phyloP scores from a whole-genome alignment of 2,797 vertebrate genomes.

The Anguilla megastoma region DNA sequence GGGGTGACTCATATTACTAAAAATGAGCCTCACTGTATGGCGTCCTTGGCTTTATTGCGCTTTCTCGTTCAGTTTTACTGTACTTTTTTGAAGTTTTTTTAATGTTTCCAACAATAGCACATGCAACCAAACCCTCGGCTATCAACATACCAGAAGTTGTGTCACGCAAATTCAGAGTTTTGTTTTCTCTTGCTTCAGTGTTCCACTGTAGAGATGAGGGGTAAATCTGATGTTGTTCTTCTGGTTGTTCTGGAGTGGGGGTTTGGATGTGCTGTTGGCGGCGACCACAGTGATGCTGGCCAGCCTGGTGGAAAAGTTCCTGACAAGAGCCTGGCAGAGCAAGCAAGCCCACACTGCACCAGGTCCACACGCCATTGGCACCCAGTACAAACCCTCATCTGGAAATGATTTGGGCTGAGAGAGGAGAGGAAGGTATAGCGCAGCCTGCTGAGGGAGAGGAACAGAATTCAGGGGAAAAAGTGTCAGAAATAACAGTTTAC shows the following conservation, averaged over 20 bases:
- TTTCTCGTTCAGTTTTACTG: constrained; percentile 43
- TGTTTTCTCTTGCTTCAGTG: neutral
- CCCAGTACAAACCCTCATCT: constrained; percentile 61
- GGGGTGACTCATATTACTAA: neutral
- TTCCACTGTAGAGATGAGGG: constrained; percentile 10
- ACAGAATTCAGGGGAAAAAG: constrained; percentile 35
- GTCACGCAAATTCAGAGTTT: neutral
- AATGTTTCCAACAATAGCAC: constrained; percentile 46
- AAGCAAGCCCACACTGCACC: constrained; percentile 46
- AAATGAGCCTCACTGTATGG: neutral
- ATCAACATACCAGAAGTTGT: constrained; percentile 6
- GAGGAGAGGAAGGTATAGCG: neutral
- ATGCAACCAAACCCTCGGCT: constrained; percentile 15
- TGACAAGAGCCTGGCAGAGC: constrained; percentile 54
- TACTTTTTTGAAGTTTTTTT: constrained; percentile 51
- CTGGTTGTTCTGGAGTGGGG: constrained; percentile 5
- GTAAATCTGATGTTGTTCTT: constrained; percentile 23
- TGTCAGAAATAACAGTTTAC: neutral
- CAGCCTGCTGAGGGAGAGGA: constrained; percentile 32
- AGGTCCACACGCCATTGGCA: constrained; percentile 53
- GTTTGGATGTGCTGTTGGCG: constrained; percentile 2
- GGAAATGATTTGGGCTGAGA: constrained; percentile 55
- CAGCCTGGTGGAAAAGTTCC: constrained; percentile 57
- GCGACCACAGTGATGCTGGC: constrained; percentile 51
- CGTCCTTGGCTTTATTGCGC: neutral